Evolutionary conservation across 1,140 invertebrate species (phyloP).

Genomic region (Coelopa frigida): DNA sequence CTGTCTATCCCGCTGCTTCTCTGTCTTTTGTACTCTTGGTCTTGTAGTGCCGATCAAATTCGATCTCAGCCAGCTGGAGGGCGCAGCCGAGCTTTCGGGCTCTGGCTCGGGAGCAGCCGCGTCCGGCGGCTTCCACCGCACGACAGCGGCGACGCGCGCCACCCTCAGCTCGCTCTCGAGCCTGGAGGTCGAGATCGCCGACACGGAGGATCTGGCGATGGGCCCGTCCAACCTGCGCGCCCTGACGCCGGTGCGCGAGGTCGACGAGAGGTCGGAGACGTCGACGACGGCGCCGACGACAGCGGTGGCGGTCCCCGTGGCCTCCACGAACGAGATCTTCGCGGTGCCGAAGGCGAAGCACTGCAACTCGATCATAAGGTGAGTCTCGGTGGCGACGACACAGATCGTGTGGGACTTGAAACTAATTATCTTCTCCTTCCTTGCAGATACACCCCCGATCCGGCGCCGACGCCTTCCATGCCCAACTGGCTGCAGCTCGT

Average conservation of each 20-base stretch:
- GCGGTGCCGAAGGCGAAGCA: constrained; percentile 32
- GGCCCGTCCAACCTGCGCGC: background rate
- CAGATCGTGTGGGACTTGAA: too few relatives aligned
- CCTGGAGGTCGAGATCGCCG: constrained; percentile 25
- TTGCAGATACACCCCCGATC: constrained; percentile 37
- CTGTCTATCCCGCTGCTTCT: constrained; percentile 32
- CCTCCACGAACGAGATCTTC: constrained; percentile 27
- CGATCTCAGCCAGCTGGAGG: constrained; percentile 31
- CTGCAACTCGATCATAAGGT: constrained; percentile 39
- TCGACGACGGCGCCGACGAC: too few relatives aligned
- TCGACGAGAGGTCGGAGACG: constrained; percentile 29
- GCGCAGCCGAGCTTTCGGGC: too few relatives aligned
- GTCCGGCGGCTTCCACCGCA: constrained; percentile 1
- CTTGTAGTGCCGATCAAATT: constrained; percentile 41
- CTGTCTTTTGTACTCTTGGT: constrained; percentile 22
- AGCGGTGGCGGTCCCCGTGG: too few relatives aligned
- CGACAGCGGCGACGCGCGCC: constrained; percentile 1
- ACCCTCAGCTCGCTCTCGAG: constrained; percentile 34
- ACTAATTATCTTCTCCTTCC: too few relatives aligned
- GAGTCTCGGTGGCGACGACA: too few relatives aligned
- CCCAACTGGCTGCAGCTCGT: constrained; percentile 44
- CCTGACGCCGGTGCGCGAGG: constrained; percentile 23
- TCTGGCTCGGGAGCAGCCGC: background rate
- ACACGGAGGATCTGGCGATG: constrained; percentile 19
- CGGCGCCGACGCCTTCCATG: constrained; percentile 22